Evolutionary conservation across 2,888 invertebrate genomes (phyloP).

Genomic region (Lissocephala sabroskyi): DNA sequence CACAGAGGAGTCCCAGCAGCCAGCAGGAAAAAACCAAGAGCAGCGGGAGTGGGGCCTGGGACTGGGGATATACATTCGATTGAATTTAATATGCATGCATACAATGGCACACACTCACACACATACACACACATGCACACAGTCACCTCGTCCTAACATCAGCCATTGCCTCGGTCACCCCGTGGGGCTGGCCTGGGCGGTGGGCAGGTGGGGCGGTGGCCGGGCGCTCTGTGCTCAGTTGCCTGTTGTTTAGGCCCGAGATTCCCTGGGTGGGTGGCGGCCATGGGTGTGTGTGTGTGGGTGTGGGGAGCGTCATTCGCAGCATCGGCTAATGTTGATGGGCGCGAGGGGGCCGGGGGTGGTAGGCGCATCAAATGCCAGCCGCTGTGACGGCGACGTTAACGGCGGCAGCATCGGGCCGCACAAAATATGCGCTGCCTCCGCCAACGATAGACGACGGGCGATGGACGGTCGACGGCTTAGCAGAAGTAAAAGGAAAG

Average conservation of each 20-base stretch:
- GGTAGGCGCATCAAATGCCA: too few relatives aligned
- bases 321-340: too few relatives aligned
- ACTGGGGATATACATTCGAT: constrained; percentile 70
- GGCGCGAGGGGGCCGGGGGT: neutral
- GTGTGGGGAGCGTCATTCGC: constrained; percentile 1
- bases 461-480: constrained; percentile 35
- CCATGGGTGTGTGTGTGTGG: neutral
- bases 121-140: constrained; percentile 22
- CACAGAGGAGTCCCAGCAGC: constrained; percentile 15
- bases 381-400: constrained; percentile 2
- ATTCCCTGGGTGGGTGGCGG: neutral
- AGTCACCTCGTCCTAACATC: too few relatives aligned
- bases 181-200: constrained; percentile 8
- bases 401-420: constrained; percentile 4
- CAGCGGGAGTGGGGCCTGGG: neutral
- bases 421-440: constrained; percentile 1
- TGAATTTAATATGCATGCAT: constrained; percentile 70
- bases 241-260: neutral
- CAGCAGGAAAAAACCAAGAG: constrained; percentile 1
- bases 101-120: constrained; percentile 47
- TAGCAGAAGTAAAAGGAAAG: constrained; percentile 33
- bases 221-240: neutral
- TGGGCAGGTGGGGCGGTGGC: neutral
- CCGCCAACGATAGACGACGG: too few relatives aligned
- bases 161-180: too few relatives aligned